Conservation (phyloP, 2,113 vertebrate genomes). For the Rhynchomys soricoides region DNA sequence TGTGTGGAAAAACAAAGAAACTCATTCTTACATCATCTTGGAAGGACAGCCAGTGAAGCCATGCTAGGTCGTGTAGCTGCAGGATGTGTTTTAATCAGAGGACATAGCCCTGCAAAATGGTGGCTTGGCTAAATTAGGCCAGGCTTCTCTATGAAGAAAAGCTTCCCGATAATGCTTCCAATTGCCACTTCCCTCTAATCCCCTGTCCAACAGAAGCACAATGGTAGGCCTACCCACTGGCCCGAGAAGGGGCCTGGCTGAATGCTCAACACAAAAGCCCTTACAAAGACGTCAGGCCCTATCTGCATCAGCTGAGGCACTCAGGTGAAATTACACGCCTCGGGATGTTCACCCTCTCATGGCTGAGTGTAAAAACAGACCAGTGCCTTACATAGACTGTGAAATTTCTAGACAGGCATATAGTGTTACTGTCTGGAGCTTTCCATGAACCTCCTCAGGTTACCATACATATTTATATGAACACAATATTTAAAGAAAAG, state of each 20-base stretch:
- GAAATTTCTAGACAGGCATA: slow-evolving; percentile 49
- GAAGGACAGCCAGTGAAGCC: background rate
- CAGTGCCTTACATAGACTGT: background rate
- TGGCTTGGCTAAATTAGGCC: slow-evolving; percentile 22
- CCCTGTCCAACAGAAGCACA: background rate
- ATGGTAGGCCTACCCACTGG: background rate
- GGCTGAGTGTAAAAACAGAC: slow-evolving; percentile 58
- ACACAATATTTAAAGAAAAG: slow-evolving; percentile 18
- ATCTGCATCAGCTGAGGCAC: background rate
- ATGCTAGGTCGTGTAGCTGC: background rate
- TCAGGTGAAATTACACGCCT: slow-evolving; percentile 38
- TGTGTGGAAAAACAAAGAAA: background rate
- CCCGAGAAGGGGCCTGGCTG: background rate
- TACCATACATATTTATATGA: slow-evolving; percentile 55
- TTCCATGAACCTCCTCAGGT: slow-evolving; percentile 23
- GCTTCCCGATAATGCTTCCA: background rate
- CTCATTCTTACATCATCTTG: background rate
- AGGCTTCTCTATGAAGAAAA: slow-evolving; percentile 51
- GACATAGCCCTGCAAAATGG: background rate
- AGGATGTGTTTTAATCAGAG: slow-evolving; percentile 19
- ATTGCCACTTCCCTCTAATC: background rate
- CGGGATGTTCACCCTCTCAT: background rate
- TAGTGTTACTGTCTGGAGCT: slow-evolving; percentile 50
- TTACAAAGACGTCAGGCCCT: background rate
- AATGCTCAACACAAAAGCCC: slow-evolving; percentile 31